Evolutionary conservation across 2,888 invertebrate genomes (phyloP), one percentile per base, ranked within the genome.

Genomic region (Cosmia pyralina): DNA sequence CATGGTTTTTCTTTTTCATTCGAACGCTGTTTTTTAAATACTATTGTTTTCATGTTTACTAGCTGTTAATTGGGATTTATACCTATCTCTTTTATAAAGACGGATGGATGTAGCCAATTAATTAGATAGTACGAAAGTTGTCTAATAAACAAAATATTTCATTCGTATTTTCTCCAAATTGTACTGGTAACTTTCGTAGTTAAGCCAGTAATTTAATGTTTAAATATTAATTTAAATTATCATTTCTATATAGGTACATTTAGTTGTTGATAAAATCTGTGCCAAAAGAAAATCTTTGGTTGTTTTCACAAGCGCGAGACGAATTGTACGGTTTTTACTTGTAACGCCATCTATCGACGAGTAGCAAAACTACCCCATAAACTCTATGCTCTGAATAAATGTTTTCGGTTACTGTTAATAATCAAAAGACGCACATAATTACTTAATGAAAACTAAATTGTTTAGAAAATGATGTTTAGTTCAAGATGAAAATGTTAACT

Each of bases 321-420:
- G 5, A 2, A 7, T 44, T 11, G 6, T 44, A 13, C 57, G 22
- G n/a, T n/a, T n/a, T 28, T 60, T 38, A 44, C 70, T 50, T 4
- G 22, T 69, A 60, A 34, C 88, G 93, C 90, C 92, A 92, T 90
- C 94, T 93, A 80, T 75, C 62, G 81, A 52, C 10, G 10, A 85
- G 63, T 89, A 88, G 89, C 4, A 52, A 57, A 75, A 85, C 57
- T 38, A 46, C 5, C 1, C 1, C 15, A 11, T 5, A 6, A 73
- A 22, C 48, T 72, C 19, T 10, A 1, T 22, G 22, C 6, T 58
- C 6, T 10, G 6, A 34, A 28, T 4, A 13, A 38, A 48, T 6
- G 17, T 70, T 58, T n/a, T 34, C 7, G 17, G 1, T 41, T 22
- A 46, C 1, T 19, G 1, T 13, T 28, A 19, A 0, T 65, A n/a